Evolutionary conservation across 2,888 invertebrate species (phyloP), one percentile per base, ranked within the genome.

Genomic region (Cephus rjabovi): DNA sequence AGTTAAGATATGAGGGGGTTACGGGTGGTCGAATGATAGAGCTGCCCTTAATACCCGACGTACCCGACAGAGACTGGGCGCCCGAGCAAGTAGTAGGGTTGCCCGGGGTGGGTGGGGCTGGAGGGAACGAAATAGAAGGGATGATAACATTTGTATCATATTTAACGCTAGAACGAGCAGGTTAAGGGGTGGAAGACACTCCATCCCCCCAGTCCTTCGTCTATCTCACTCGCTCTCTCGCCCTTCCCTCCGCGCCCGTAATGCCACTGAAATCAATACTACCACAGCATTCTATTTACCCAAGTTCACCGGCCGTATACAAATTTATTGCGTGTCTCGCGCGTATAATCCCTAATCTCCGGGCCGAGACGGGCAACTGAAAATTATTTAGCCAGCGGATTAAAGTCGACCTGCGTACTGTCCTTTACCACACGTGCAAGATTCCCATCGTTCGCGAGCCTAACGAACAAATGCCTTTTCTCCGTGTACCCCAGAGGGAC

Each of bases 141-240:
- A 89, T 89, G 90, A 90, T 90, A 90, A 90, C 90, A 90, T 90
- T 90, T 90, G 90, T 90, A 90, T 90, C 89, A 88, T 89, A 89
- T 89, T 89, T 89, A 90, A 90, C 89, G 90, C 86, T 88, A 87
- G 89, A 89, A 87, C 86, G 89, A 86, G 86, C 89, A 87, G 86
- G 88, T 86, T 87, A 86, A 88, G 88, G 87, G 87, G 87, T 84
- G 82, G 87, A 85, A 86, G 86, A 85, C 85, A 83, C 81, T 83
- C 85, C 56, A 56, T 81, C 81, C 79, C 77, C 75, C 74, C 73
- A 76, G 73, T n/a, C 75, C 76, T 23, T 56, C 74, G 34, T 75
- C 75, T 77, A 76, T 80, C 76, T 79, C 74, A 73, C 79, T 78
- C 73, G 80, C 79, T 76, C 73, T 79, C 79, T 77, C 75, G 79